Conservation (phyloP, 2,888 invertebrate genomes). For the Chrysolina haemoptera region DNA sequence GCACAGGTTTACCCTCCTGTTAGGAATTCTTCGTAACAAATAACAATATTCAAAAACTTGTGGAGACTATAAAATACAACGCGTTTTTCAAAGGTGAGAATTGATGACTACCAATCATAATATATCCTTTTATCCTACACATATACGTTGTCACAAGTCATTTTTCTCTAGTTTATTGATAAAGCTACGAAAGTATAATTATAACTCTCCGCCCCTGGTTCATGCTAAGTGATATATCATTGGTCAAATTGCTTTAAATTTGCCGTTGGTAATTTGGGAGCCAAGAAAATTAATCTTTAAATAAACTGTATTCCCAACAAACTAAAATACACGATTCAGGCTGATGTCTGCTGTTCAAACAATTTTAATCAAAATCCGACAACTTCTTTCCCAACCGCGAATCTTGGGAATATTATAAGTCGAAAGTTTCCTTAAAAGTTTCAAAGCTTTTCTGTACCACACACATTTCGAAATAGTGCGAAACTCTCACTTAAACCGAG, state of each 20-base stretch:
- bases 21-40: too few species aligned
- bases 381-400: constrained; percentile 7
- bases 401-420: not conserved
- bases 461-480: not conserved
- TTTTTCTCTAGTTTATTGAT: too few species aligned
- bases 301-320: not conserved
- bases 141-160: too few species aligned
- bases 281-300: not conserved
- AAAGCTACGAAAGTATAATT: too few species aligned
- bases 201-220: too few species aligned
- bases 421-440: not conserved
- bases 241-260: not conserved
- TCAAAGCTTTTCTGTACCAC: not conserved
- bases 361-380: constrained; percentile 26
- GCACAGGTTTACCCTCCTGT: too few species aligned
- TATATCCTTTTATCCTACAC: too few species aligned
- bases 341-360: constrained; percentile 15
- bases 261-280: not conserved
- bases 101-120: too few species aligned
- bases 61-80: too few species aligned
- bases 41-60: too few species aligned
- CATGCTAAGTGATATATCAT: not conserved
- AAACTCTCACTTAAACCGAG: not conserved
- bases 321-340: not conserved
- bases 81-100: too few species aligned